Base-by-base conservation (phyloP, 2,113 vertebrate genomes). In the Astur gentilis region DNA sequence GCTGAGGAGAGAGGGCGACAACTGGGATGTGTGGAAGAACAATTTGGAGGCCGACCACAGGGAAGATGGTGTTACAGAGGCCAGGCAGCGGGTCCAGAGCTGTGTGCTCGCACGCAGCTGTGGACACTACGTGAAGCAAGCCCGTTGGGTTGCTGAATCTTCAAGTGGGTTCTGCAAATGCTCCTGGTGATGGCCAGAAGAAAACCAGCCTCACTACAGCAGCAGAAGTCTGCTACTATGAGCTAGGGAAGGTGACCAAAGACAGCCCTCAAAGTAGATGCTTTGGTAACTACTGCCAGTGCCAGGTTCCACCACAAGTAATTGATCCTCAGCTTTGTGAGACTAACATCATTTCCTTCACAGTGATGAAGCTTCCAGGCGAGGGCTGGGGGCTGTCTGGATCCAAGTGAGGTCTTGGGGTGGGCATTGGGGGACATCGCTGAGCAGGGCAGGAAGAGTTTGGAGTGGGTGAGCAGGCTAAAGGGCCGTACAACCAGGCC, bases 51-150 rank as follows among this genome's bases (percentile, higher is more conserved):
- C 20, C 0, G 0, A 60, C 61, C 36, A 36, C 42, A 20, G 65
- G 76, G 66, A 84, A n/a, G 49, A 11, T 17, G 60, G 42, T 61
- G 66, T 62, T 16, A 1, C 13, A 2, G 57, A 72, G 58, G 27
- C 44, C 79, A 42, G 40, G 58, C 58, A 67, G 42, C 5, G 7
- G 38, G 69, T 31, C 45, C 55, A 73, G 72, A 75, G 70, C 49
- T 31, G 19, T 11, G 29, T 42, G 50, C 50, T 50, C 44, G 69
- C 7, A 0, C 27, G 71, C 29, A 49, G 62, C 49, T 66, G 73
- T 1, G 0, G 50, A 36, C 10, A 9, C 50, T 57, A 13, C 1
- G 6, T 5, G 3, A 52, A 83, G n/a, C 16, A 58, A 34, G 36
- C 27, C 29, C 1, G 0, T 6, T 38, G 55, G 13, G 49, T 49